Evolutionary conservation across 2,797 vertebrate species (phyloP).

Genomic region (Ptychobarbus kaznakovi): DNA sequence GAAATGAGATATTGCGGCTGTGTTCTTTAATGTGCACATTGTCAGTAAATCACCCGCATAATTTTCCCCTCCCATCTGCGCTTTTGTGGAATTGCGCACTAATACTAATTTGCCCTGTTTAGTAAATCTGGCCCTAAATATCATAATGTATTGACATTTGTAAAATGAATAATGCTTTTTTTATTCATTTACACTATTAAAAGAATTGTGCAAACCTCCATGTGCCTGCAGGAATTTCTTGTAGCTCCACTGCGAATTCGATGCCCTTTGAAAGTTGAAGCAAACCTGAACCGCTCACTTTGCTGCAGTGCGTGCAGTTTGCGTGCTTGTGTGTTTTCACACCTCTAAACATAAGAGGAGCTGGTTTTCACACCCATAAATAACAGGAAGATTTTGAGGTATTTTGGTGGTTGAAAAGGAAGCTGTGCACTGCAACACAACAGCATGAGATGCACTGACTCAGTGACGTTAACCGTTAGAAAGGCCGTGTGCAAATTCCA

Average conservation of each 20-base stretch:
- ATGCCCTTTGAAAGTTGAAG: neutral
- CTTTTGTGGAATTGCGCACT: neutral
- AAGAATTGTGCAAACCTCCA: neutral
- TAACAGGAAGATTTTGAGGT: constrained; percentile 62
- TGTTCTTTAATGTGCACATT: neutral
- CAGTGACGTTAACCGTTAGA: neutral
- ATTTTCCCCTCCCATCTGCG: neutral
- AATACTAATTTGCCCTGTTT: neutral
- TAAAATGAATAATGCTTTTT: neutral
- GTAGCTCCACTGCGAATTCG: too few relatives aligned
- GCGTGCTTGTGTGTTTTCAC: constrained; percentile 71
- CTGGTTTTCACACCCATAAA: constrained; percentile 75
- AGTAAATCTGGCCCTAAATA: neutral
- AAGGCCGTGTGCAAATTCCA: neutral
- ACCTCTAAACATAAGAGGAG: constrained; percentile 64
- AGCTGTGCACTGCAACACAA: constrained; percentile 35
- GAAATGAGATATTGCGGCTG: neutral
- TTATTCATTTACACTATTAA: neutral
- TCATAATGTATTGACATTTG: neutral
- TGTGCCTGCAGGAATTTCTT: neutral
- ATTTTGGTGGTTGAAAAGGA: constrained; percentile 65
- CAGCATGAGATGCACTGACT: neutral
- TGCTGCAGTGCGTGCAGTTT: constrained; percentile 49
- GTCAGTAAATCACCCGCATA: neutral
- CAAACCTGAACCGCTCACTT: neutral